phyloP scores from a whole-genome alignment of 2,888 invertebrate genomes.

The Pyrochroa serraticornis region DNA sequence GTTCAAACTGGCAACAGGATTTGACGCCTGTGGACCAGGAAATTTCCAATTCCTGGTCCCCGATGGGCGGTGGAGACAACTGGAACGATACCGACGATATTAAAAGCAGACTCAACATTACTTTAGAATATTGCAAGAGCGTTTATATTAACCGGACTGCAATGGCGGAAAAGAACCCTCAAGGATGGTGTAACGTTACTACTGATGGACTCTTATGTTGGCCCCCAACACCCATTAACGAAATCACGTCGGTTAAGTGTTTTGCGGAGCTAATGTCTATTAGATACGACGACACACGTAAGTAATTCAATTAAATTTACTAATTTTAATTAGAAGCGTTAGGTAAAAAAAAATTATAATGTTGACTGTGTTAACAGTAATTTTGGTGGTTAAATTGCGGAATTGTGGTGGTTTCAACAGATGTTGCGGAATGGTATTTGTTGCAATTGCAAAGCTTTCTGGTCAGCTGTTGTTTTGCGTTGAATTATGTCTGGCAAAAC shows the following conservation, averaged over 20 bases:
- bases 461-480: background rate
- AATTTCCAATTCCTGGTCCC: background rate
- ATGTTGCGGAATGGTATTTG: background rate
- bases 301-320: constrained; percentile 63
- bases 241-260: constrained; percentile 74
- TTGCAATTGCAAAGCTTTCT: background rate
- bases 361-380: too few species aligned
- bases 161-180: constrained; percentile 36
- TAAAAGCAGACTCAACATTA: constrained; percentile 35
- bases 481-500: background rate
- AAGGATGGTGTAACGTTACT: constrained; percentile 66
- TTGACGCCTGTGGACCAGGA: constrained; percentile 26
- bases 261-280: constrained; percentile 80
- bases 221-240: constrained; percentile 77
- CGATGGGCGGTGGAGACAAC: background rate
- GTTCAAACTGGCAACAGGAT: constrained; percentile 30
- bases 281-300: constrained; percentile 81
- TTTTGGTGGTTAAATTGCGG: too few species aligned
- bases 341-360: too few species aligned
- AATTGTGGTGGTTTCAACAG: background rate
- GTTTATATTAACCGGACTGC: constrained; percentile 40
- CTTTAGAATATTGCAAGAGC: constrained; percentile 38
- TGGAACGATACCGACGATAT: constrained; percentile 34
- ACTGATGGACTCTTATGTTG: constrained; percentile 84
- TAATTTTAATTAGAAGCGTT: too few species aligned